Evolutionary conservation across 1,140 invertebrate genomes (phyloP).

Genomic region (Drosophila watanabei): DNA sequence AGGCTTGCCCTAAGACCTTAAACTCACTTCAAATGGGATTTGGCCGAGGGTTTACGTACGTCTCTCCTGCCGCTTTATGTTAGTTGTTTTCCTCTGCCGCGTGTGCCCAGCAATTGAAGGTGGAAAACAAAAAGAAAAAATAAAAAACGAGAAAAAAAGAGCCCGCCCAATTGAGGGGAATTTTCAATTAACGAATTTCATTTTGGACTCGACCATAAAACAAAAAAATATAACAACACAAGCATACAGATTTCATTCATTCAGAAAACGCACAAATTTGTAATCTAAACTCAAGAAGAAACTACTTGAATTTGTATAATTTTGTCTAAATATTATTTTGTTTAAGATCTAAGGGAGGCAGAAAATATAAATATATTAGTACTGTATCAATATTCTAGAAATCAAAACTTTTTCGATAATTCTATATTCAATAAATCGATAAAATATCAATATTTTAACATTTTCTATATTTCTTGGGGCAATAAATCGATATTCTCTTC

Average conservation of each 20-base stretch:
- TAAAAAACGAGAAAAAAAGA: not conserved
- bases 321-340: too few species aligned
- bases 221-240: not conserved
- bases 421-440: too few species aligned
- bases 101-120: constrained; percentile 21
- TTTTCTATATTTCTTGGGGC: not conserved
- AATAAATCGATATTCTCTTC: not conserved
- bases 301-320: not conserved
- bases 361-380: not conserved
- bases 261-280: not conserved
- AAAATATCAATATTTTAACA: too few species aligned
- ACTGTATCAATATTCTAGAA: too few species aligned
- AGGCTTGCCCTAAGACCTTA: constrained; percentile 52
- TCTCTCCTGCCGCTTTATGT: constrained; percentile 21
- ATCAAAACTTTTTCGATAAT: too few species aligned
- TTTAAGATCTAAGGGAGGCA: not conserved
- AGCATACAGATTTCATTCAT: not conserved
- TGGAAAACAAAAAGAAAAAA: constrained; percentile 5
- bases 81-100: not conserved
- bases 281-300: not conserved
- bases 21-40: constrained; percentile 57
- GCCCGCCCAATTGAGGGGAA: constrained; percentile 10
- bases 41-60: constrained; percentile 50
- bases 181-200: constrained; percentile 44
- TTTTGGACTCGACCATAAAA: constrained; percentile 1